A percentile compares a stretch with the other conserved stretches of the same genome.
Evolutionary conservation across 53 echinoderm and acorn worm genomes (phyloP).

Genomic region (Paracentrotus lividus): DNA sequence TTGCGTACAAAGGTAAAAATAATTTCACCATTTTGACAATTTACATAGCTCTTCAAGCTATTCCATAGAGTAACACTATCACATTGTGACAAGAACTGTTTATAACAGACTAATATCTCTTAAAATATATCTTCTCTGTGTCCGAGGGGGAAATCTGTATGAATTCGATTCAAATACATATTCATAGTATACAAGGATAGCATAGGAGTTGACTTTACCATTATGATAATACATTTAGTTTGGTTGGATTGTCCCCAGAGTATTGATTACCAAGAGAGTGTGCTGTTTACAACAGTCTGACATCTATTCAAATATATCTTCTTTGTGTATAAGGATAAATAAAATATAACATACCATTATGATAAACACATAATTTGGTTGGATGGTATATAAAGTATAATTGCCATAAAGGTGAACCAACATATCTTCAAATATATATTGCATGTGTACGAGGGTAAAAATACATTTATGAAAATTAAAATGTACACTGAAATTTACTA

Average conservation of each 20-base stretch:
- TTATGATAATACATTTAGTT: no score
- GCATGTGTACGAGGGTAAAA: neutral
- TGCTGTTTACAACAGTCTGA: neutral
- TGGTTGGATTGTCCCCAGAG: no score
- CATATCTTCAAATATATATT: constrained; percentile 12
- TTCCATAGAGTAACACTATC: neutral
- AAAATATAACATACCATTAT: no score
- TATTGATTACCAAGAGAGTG: no score
- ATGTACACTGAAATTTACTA: neutral
- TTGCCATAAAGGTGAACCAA: no score
- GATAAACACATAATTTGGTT: no score
- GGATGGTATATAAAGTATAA: no score
- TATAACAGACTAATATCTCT: neutral
- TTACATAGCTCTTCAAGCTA: neutral
- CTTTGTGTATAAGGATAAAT: neutral
- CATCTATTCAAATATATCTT: neutral
- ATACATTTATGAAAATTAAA: neutral
- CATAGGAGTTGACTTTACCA: no score
- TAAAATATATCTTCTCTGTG: neutral
- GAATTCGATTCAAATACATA: neutral
- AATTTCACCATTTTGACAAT: neutral
- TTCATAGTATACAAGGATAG: neutral
- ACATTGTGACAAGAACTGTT: neutral
- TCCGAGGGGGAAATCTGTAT: neutral
- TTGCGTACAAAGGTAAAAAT: neutral